phyloP scores from a whole-genome alignment of 2,888 invertebrate species.

The Mythimna pallens region DNA sequence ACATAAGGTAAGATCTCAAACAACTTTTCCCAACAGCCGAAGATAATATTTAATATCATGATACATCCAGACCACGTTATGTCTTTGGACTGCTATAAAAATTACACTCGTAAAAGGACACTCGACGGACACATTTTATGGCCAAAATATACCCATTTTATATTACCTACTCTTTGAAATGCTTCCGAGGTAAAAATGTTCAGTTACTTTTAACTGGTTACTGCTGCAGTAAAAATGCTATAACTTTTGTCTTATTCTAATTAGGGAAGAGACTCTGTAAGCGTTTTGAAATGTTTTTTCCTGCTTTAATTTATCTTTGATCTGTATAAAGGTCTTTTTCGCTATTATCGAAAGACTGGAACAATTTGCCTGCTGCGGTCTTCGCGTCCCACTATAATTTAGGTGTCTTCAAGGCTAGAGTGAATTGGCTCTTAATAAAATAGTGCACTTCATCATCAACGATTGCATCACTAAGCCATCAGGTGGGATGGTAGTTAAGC shows the following conservation, averaged over 20 bases:
- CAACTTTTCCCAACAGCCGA: conserved; percentile 1
- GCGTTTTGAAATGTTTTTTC: conserved; percentile 23
- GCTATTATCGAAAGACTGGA: too few relatives aligned
- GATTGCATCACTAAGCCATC: too few relatives aligned
- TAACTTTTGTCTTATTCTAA: conserved; percentile 51
- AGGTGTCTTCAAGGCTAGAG: too few relatives aligned
- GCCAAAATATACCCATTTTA: conserved; percentile 52
- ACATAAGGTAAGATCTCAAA: conserved; percentile 12
- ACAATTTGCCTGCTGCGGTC: too few relatives aligned
- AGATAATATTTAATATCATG: conserved; percentile 36
- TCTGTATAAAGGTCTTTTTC: not conserved
- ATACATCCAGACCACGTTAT: conserved; percentile 36
- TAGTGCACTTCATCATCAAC: too few relatives aligned
- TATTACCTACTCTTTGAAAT: conserved; percentile 33
- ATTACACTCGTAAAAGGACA: conserved; percentile 58
- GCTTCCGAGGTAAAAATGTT: conserved; percentile 43
- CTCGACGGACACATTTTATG: conserved; percentile 53
- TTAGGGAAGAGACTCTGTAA: conserved; percentile 38
- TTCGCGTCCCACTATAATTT: too few relatives aligned
- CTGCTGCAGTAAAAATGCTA: conserved; percentile 44
- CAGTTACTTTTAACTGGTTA: conserved; percentile 18
- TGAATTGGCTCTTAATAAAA: too few relatives aligned
- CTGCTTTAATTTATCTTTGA: conserved; percentile 15
- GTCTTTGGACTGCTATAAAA: conserved; percentile 48
- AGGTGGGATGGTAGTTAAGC: too few relatives aligned